Evolutionary conservation across 2,888 invertebrate genomes (phyloP), one percentile per base, ranked within the genome.

Genomic region (Didymodactylos carnosus): DNA sequence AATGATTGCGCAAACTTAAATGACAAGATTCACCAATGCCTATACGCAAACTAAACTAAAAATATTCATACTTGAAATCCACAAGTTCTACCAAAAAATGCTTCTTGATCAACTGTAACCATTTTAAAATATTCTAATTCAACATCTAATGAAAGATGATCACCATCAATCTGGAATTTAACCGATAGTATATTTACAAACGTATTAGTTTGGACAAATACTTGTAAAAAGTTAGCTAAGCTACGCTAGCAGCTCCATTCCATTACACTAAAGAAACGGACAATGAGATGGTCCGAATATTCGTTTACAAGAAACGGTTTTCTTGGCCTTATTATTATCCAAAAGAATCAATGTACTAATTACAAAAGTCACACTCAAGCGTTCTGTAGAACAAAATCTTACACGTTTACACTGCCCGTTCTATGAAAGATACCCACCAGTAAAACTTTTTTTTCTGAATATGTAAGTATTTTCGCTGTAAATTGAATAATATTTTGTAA

Each of bases 71-170:
- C 53, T 87, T 95, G 94, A 85, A 95, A 94, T 19, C 93, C 95
- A 76, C 94, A 85, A 81, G 90, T 90, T 77, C 94, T 86, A n/a
- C 94, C 95, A 84, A 94, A 95, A 84, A 95, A 97, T 80, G 91
- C 91, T 84, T 91, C 91, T 83, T 92, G 92, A 85, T 93, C 53
- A 27, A 62, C 29, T 35, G 53, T 35, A 29, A 62, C 53, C 2
- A 62, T 35, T 62, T 35, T 62, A 35, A 62, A 62, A 35, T 62
- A 62, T 3, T 62, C 53, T 0, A 62, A 16, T 62, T 62, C 53
- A 19, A 62, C 2, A 62, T 62, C 53, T 1, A 62, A 7, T 19
- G 53, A 35, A 29, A 62, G 19, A 19, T 62, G 16, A 62, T 19
- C 19, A 16, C 8, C 29, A 35, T 62, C 53, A 19, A 62, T 35